Percentiles rank a stretch among this genome's conserved stretches.
Evolutionary conservation across 92 coral and sea anemone genomes (phyloP).

Genomic region (Meandrina meandrites): DNA sequence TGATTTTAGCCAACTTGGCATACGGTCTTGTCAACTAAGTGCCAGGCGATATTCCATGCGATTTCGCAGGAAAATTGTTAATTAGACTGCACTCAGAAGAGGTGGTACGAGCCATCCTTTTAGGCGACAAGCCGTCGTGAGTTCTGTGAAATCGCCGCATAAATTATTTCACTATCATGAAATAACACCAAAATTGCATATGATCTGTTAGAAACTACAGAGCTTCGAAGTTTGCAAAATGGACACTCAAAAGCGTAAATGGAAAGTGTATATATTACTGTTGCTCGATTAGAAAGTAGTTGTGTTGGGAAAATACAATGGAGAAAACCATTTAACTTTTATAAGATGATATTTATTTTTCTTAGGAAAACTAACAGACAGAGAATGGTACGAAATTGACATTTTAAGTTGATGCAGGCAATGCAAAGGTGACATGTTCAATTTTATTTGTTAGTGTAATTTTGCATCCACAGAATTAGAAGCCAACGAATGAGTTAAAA

Average conservation of each 20-base stretch:
- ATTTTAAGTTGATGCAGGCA: background rate
- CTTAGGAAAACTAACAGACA: background rate
- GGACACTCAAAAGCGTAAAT: background rate
- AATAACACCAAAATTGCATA: background rate
- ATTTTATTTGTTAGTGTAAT: no score
- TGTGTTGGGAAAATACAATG: no score
- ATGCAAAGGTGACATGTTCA: background rate
- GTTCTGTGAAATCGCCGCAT: background rate
- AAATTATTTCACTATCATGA: background rate
- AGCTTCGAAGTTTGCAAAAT: background rate
- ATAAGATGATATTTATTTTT: background rate
- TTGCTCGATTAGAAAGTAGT: background rate
- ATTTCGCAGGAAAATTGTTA: background rate
- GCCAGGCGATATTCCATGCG: no score
- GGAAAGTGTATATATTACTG: no score
- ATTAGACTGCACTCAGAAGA: background rate
- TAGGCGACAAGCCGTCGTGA: background rate
- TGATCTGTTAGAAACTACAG: background rate
- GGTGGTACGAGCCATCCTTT: background rate
- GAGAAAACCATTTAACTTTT: background rate
- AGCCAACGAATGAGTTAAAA: no score
- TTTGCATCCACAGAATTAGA: no score
- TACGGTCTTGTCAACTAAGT: no score
- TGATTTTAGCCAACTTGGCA: no score
- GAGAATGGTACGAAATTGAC: background rate